Evolutionary conservation across 2,113 vertebrate species (phyloP), one percentile per base, ranked within the genome.

Genomic region (Zosterops borbonicus): DNA sequence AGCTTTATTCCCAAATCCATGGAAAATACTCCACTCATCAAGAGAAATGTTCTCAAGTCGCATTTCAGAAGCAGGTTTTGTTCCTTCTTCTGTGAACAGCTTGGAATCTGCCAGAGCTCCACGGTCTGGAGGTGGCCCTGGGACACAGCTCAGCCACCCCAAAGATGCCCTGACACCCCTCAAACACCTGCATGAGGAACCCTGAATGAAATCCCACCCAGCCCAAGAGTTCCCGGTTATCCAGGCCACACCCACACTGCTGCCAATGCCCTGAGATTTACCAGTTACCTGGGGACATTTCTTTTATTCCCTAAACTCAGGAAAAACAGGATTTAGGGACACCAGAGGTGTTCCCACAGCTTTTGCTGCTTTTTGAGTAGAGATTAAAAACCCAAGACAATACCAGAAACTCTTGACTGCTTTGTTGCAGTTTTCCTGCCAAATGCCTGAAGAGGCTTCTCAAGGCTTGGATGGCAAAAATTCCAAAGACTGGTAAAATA

Each of bases 191-290:
- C 41, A 44, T 27, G 2, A 52, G 1, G 6, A 58, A 9, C 10
- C 2, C 52, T 4, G 16, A 15, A 31, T 0, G 6, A 35, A 49
- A 68, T 6, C 42, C 44, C 69, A 6, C 5, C 22, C 46, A 42
- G 67, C 41, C 4, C 5, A 2, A 9, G 11, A 52, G 39, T 24
- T 33, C 4, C 6, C 4, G 3, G 13, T 20, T n/a, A 7, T 10
- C 59, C 33, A 9, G 2, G 33, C 18, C 22, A 25, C 3, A 11
- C 3, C 44, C 46, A 3, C 3, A 1, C 11, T 14, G 19, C 27
- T 29, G 17, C 16, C 21, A 59, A 16, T 0, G 7, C 3, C 3
- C 1, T 5, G 27, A 3, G 8, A 16, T n/a, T 29, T 4, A 5
- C 18, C 10, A 1, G 14, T 11, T 20, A 5, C 41, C 44, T 1